These are phyloP conservation scores for Rhabdophis nuchalis DNA, from an alignment of 2,797 vertebrate genomes.

Conservation along the genomic window DNA sequence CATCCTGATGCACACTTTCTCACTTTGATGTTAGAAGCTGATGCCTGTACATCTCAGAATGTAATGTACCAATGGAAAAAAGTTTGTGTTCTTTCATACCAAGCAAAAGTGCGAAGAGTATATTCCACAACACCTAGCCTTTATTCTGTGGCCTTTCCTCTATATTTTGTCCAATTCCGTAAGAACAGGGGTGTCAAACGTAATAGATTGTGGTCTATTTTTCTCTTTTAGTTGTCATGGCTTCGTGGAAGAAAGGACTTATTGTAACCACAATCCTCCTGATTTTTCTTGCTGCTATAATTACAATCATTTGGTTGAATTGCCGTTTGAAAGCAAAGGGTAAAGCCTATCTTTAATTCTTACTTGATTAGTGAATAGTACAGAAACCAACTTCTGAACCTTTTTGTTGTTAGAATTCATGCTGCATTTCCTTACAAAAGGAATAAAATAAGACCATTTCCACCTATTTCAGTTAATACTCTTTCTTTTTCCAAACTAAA, in stretches of 20 bases:
- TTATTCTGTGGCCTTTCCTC: neutral
- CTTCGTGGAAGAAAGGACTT: conserved; percentile 72
- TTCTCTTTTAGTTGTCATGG: conserved; percentile 67
- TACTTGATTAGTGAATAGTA: neutral
- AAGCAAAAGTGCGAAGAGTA: neutral
- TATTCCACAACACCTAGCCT: neutral
- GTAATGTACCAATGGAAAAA: neutral
- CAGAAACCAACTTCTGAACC: neutral
- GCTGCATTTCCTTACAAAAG: neutral
- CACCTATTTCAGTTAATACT: too few relatives aligned
- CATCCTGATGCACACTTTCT: neutral
- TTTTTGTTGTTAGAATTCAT: neutral
- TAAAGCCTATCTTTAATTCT: conserved; percentile 44
- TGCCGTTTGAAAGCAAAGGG: conserved; percentile 69
- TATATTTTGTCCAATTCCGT: neutral
- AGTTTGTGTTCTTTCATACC: neutral
- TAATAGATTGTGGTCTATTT: neutral
- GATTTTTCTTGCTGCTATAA: conserved; percentile 24
- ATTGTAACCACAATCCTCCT: conserved; percentile 58
- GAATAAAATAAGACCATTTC: too few relatives aligned
- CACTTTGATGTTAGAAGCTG: neutral
- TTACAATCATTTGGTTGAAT: conserved; percentile 53
- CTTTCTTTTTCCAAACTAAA: neutral
- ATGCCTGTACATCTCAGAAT: neutral
- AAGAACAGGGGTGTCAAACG: too few relatives aligned